Conservation (phyloP, 1,140 invertebrate genomes). For the Drosophila tropicalis region DNA sequence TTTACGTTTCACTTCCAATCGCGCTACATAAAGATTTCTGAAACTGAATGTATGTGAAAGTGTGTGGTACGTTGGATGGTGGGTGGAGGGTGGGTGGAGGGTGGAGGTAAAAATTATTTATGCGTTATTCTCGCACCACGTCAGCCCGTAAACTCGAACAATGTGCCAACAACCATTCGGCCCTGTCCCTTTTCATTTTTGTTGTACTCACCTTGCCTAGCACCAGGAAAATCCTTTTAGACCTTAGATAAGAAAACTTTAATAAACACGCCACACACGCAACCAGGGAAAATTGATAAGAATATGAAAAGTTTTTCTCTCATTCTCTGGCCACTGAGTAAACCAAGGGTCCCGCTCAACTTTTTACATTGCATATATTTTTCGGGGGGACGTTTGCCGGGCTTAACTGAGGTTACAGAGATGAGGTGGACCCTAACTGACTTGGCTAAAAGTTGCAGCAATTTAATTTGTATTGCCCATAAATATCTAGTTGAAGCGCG, state of each 20-base stretch:
- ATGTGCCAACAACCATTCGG: conserved; percentile 69
- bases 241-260: conserved; percentile 77
- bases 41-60: conserved; percentile 23
- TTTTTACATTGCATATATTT: conserved; percentile 54
- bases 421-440: not conserved
- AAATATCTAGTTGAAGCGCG: conserved; percentile 53
- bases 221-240: conserved; percentile 64
- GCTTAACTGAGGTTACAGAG: conserved; percentile 13
- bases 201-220: conserved; percentile 19
- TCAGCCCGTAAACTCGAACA: conserved; percentile 53
- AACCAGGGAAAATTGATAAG: conserved; percentile 77
- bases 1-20: conserved; percentile 82
- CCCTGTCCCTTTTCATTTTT: conserved; percentile 21
- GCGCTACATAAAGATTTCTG: conserved; percentile 69
- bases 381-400: not conserved
- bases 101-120: conserved; percentile 67
- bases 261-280: conserved; percentile 80
- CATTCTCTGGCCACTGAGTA: conserved; percentile 40
- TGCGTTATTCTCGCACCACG: conserved; percentile 45
- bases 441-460: conserved; percentile 53
- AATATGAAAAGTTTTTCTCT: conserved; percentile 72
- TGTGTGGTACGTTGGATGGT: too few relatives aligned
- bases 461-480: conserved; percentile 71
- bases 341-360: conserved; percentile 30
- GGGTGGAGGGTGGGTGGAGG: not conserved